These are phyloP conservation scores for Drosophila acutilabella DNA, from an alignment of 2,888 invertebrate genomes.

Conservation along the genomic window DNA sequence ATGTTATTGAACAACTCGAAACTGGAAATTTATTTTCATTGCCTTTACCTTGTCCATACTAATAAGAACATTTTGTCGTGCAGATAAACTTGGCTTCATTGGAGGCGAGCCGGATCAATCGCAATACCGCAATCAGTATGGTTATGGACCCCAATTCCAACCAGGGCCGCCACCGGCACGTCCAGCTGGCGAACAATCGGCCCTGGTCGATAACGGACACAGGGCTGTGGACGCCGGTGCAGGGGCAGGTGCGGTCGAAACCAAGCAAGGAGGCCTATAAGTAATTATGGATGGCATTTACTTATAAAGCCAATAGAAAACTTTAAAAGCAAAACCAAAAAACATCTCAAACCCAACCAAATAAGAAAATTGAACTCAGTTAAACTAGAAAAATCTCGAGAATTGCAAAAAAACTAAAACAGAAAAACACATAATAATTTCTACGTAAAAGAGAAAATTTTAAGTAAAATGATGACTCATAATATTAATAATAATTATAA, in stretches of 20 bases:
- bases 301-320: slow-evolving; percentile 52
- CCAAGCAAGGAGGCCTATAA: slow-evolving; percentile 74
- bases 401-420: slow-evolving; percentile 43
- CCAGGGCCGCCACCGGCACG: slow-evolving; percentile 86
- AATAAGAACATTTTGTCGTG: not conserved
- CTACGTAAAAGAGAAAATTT: slow-evolving; percentile 45
- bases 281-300: slow-evolving; percentile 52
- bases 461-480: slow-evolving; percentile 59
- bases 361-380: slow-evolving; percentile 49
- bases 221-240: slow-evolving; percentile 50
- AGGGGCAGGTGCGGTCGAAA: slow-evolving; percentile 38
- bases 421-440: slow-evolving; percentile 29
- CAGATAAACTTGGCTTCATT: slow-evolving; percentile 84
- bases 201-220: slow-evolving; percentile 77
- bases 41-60: not conserved
- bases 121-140: slow-evolving; percentile 84
- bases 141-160: slow-evolving; percentile 85
- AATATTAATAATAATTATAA: slow-evolving; percentile 62
- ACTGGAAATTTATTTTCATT: not conserved
- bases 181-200: slow-evolving; percentile 86
- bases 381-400: slow-evolving; percentile 55
- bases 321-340: slow-evolving; percentile 24
- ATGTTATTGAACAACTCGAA: slow-evolving; percentile 52
- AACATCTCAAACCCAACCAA: slow-evolving; percentile 6
- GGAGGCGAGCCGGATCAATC: slow-evolving; percentile 83